Base-by-base conservation (phyloP, 1,140 invertebrate species). In the Bombus affinis region DNA sequence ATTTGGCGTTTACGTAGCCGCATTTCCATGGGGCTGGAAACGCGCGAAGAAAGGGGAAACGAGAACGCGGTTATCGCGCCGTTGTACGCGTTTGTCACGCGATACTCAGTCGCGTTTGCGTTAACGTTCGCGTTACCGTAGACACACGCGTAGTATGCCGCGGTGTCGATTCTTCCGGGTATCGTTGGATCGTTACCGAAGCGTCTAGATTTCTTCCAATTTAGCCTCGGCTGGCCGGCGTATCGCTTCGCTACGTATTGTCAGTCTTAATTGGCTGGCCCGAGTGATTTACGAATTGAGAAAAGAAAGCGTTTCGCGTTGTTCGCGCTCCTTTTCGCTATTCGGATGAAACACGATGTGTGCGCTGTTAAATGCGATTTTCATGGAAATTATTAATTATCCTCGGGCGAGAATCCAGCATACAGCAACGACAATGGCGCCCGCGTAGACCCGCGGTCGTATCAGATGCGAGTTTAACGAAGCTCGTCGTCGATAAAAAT, bases 151-250 rank as follows among this genome's bases (percentile, higher is more conserved):
- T 53, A 53, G 5, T 53, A 53, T 22, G 47, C 47, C 47, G 47
- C 47, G 47, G 47, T 22, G 47, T 53, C n/a, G 42, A 86, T 87
- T 83, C 81, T 90, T 90, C 89, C 89, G 89, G 59, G 88, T 90
- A 78, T 79, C 79, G 86, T 75, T 84, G 71, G 70, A 22, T 39
- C 39, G 78, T 83, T 77, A 89, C 86, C 85, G 79, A 86, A 57
- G 37, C 72, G 72, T 81, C 85, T 81, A 78, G 88, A 87, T 89
- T 84, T 89, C 89, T 87, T 90, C 44, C 79, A 87, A 89, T 87
- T 89, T 84, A 89, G 59, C 76, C 68, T 66, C 77, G 65, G 12
- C 44, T 78, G 53, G 47, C 47, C 70, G 39, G 53, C 65, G 71
- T 53, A 32, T 68, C 37, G 86, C 84, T 85, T 44, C 65, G 57